These are phyloP conservation scores for Bucco capensis DNA, from an alignment of 2,113 vertebrate species.

Conservation along the genomic window DNA sequence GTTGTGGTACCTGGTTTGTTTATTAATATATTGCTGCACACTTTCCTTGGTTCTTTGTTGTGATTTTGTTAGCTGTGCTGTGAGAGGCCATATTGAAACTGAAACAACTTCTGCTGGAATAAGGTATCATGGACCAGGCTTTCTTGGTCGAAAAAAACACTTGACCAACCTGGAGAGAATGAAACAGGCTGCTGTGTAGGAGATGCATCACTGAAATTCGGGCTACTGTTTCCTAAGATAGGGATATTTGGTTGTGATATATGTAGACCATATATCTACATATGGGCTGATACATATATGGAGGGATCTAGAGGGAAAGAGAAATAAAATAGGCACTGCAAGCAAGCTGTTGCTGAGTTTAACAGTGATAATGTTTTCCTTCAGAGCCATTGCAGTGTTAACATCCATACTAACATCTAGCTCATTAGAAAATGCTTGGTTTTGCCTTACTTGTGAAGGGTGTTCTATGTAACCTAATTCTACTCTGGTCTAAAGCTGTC, in stretches of 20 bases:
- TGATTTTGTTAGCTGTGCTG: neutral
- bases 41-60: neutral
- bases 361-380: neutral
- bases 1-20: neutral
- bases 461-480: constrained; percentile 8
- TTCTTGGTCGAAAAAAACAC: neutral
- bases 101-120: neutral
- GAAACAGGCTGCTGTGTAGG: neutral
- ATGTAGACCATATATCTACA: too few relatives aligned
- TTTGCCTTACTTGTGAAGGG: constrained; percentile 33
- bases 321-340: neutral
- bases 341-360: neutral
- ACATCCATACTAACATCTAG: neutral
- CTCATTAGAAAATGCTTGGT: neutral
- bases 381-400: neutral
- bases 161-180: neutral
- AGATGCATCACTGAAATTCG: neutral
- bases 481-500: neutral
- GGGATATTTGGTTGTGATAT: neutral
- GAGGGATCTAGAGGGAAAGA: neutral
- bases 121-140: neutral
- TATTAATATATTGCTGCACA: neutral
- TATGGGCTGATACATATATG: neutral
- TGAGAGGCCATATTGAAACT: neutral
- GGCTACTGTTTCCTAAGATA: neutral